These are phyloP conservation scores for Achroia grisella DNA, from an alignment of 1,140 invertebrate species.

Conservation along the genomic window DNA sequence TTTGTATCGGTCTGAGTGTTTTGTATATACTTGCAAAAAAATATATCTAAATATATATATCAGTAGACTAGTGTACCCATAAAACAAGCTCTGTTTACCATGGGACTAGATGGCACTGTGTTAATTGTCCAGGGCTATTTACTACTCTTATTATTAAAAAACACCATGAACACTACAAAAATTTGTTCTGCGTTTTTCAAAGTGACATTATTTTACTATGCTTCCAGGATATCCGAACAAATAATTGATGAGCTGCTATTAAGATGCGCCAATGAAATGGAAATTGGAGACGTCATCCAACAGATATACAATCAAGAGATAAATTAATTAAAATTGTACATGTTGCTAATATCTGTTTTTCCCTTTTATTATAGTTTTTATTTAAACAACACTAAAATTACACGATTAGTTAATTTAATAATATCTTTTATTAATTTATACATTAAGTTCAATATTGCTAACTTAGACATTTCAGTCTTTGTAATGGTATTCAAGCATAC, in stretches of 20 bases:
- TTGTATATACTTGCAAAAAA: no score
- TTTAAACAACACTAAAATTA: slow-evolving; percentile 8
- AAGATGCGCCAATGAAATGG: slow-evolving; percentile 44
- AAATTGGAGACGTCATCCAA: slow-evolving; percentile 26
- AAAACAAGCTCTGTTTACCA: no score
- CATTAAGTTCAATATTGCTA: no score
- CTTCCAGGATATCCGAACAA: slow-evolving; percentile 47
- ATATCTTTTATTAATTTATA: not conserved
- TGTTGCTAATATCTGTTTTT: not conserved
- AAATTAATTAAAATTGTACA: slow-evolving; percentile 7
- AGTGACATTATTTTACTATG: no score
- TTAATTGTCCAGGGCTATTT: no score
- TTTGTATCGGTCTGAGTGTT: no score
- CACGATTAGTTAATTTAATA: not conserved
- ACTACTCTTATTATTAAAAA: no score
- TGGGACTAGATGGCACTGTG: no score
- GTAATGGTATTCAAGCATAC: not conserved
- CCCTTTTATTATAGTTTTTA: slow-evolving; percentile 3
- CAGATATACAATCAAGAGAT: slow-evolving; percentile 42
- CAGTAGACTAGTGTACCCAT: no score
- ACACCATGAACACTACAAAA: no score
- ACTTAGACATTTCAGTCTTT: not conserved
- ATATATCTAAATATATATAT: no score
- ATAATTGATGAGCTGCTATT: slow-evolving; percentile 51
- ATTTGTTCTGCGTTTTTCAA: no score